Conservation (phyloP, 2,113 vertebrate species). For the Theristicus caerulescens region DNA sequence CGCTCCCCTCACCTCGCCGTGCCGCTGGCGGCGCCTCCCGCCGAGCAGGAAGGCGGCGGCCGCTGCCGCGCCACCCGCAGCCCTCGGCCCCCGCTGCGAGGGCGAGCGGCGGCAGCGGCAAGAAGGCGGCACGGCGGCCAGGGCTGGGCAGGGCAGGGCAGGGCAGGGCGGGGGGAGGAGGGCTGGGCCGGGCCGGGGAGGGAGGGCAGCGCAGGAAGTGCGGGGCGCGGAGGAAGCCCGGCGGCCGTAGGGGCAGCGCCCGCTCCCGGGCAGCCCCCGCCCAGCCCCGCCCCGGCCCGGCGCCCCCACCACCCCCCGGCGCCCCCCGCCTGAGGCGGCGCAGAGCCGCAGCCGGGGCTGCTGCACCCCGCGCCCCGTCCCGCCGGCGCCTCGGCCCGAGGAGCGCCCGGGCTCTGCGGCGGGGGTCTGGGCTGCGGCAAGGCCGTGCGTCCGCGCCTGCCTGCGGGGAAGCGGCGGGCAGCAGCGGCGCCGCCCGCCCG, state of each 20-base stretch:
- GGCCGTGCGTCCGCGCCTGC: accelerated
- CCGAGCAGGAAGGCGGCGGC: not conserved
- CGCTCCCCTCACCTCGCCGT: not conserved
- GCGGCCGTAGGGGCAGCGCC: too few relatives aligned
- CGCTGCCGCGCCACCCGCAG: accelerated
- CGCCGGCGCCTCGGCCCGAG: too few relatives aligned
- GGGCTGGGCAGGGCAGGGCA: too few relatives aligned
- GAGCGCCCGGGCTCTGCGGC: not conserved
- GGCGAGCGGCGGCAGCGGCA: not conserved
- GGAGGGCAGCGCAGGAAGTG: not conserved
- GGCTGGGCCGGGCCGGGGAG: not conserved
- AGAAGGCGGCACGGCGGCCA: too few relatives aligned
- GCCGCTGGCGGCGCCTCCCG: not conserved
- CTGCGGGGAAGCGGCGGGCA: accelerated
- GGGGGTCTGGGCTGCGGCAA: too few relatives aligned
- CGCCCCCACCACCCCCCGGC: too few relatives aligned
- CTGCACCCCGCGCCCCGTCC: not conserved
- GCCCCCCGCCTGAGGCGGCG: too few relatives aligned
- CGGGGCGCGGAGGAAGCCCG: not conserved
- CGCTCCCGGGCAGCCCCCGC: not conserved
- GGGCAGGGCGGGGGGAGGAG: not conserved
- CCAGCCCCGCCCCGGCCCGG: too few relatives aligned
- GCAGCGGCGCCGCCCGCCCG: accelerated
- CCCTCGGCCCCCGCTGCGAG: not conserved
- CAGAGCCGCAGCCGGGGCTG: too few relatives aligned